Conservation (phyloP, 2,888 invertebrate species). For the Apantesis nais region DNA sequence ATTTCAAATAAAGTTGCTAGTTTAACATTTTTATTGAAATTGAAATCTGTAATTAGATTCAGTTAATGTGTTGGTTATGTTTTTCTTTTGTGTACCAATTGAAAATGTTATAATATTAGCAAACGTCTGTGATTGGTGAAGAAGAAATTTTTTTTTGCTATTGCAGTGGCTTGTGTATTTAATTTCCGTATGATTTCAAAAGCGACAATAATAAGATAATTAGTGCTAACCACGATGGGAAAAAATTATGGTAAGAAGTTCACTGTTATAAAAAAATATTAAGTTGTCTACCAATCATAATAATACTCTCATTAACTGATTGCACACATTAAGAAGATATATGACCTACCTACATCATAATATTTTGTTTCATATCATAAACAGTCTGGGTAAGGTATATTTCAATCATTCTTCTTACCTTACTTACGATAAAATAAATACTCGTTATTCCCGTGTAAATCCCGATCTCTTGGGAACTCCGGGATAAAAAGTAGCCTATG, state of each 20-base stretch:
- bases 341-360: background rate
- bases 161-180: slow-evolving; percentile 24
- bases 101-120: slow-evolving; percentile 36
- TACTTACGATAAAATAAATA: no score
- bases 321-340: background rate
- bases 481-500: no score
- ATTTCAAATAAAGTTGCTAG: background rate
- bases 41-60: slow-evolving; percentile 28
- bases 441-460: no score
- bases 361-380: background rate
- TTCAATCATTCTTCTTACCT: background rate
- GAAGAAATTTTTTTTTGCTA: no score
- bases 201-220: slow-evolving; percentile 33
- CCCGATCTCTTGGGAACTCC: no score
- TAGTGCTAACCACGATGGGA: slow-evolving; percentile 55
- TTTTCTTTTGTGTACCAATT: slow-evolving; percentile 32
- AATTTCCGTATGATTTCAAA: slow-evolving; percentile 36
- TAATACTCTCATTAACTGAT: background rate
- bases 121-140: slow-evolving; percentile 25
- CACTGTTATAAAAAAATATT: background rate
- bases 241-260: slow-evolving; percentile 74
- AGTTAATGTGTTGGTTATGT: slow-evolving; percentile 29
- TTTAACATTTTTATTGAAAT: slow-evolving; percentile 3
- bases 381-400: background rate
- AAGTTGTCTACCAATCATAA: background rate